phyloP scores from a whole-genome alignment of 2,888 invertebrate species.

The Cephus pulcher region DNA sequence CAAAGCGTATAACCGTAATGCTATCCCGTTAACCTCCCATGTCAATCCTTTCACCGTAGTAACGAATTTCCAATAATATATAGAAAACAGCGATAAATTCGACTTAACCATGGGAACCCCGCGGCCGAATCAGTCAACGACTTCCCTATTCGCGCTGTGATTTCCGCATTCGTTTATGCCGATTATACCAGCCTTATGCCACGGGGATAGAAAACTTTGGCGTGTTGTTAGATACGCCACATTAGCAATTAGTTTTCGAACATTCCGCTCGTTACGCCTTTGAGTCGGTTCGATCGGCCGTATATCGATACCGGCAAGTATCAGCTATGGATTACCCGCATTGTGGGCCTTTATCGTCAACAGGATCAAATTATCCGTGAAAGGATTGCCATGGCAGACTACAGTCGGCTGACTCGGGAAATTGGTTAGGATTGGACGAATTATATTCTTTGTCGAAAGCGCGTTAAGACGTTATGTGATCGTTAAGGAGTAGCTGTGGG shows the following conservation, averaged over 20 bases:
- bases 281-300: conserved; percentile 41
- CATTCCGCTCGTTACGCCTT: conserved; percentile 46
- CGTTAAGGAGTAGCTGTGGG: conserved; percentile 1
- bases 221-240: conserved; percentile 29
- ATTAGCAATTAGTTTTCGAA: conserved; percentile 52
- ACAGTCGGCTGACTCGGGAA: conserved; percentile 36
- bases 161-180: conserved; percentile 33
- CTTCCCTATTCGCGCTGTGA: conserved; percentile 24
- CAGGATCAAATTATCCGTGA: conserved; percentile 56
- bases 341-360: conserved; percentile 54
- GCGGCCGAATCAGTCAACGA: conserved; percentile 17
- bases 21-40: background rate
- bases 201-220: background rate
- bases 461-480: conserved; percentile 11
- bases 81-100: background rate
- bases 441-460: background rate
- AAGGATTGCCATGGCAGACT: conserved; percentile 35
- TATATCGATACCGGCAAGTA: conserved; percentile 18
- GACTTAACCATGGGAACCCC: background rate
- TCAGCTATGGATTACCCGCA: conserved; percentile 26
- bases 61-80: background rate
- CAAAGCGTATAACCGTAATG: background rate
- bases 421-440: conserved; percentile 12
- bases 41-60: background rate
- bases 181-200: background rate